A percentile compares a stretch with the other conserved stretches of the same genome.
phyloP scores from a whole-genome alignment of 1,140 invertebrate genomes.

The Vollenhovia emeryi region DNA sequence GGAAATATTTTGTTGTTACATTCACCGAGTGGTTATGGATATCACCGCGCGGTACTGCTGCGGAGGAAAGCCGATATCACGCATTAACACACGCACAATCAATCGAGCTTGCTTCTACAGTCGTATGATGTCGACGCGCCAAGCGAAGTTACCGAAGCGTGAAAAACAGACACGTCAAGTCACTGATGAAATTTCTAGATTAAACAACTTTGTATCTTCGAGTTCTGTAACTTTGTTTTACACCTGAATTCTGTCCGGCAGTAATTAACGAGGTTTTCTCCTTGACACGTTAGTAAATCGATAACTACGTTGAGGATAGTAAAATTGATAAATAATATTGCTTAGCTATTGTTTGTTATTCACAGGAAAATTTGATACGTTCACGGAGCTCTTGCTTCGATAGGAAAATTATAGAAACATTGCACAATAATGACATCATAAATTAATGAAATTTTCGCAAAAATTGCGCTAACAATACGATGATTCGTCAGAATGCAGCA shows the following conservation, averaged over 20 bases:
- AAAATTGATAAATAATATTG: conserved; percentile 1
- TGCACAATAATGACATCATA: too few species aligned
- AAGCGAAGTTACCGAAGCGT: conserved; percentile 10
- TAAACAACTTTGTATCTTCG: background rate
- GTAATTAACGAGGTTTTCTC: background rate
- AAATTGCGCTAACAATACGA: too few species aligned
- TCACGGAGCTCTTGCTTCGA: too few species aligned
- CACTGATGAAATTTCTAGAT: conserved; percentile 10
- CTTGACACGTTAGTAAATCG: too few species aligned
- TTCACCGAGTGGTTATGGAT: conserved; percentile 5
- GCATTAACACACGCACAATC: background rate
- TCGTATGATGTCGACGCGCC: background rate
- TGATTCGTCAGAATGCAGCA: too few species aligned
- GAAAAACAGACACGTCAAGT: background rate
- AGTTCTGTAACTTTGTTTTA: background rate
- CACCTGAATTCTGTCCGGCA: background rate
- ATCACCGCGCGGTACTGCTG: background rate
- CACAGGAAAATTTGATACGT: background rate
- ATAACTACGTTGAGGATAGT: too few species aligned
- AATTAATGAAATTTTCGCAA: too few species aligned
- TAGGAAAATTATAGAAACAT: too few species aligned
- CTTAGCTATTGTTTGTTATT: background rate
- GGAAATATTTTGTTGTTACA: conserved; percentile 30
- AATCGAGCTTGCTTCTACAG: conserved; percentile 11
- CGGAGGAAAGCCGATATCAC: conserved; percentile 22